phyloP scores from a whole-genome alignment of 2,113 vertebrate species.

The Hyaena hyaena region DNA sequence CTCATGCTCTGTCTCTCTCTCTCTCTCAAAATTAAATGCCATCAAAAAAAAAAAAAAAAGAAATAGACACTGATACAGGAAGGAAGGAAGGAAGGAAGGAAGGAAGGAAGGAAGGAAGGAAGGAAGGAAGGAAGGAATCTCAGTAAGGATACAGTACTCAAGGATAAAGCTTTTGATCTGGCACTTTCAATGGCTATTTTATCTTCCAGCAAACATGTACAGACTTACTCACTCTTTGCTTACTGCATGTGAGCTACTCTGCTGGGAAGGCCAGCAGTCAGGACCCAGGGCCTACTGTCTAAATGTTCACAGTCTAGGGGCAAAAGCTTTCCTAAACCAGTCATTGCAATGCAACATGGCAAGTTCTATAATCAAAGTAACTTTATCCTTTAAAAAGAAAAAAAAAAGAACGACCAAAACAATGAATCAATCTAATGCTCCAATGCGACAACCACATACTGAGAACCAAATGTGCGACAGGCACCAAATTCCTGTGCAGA shows the following conservation, averaged over 20 bases:
- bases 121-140: neutral
- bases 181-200: neutral
- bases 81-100: too few relatives aligned
- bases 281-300: neutral
- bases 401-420: neutral
- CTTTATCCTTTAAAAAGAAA: neutral
- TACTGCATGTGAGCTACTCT: neutral
- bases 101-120: too few relatives aligned
- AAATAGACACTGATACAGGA: too few relatives aligned
- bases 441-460: neutral
- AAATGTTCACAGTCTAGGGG: neutral
- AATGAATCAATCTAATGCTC: neutral
- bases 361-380: conserved; percentile 41
- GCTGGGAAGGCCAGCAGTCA: neutral
- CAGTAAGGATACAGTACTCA: neutral
- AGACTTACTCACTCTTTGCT: neutral
- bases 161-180: neutral
- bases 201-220: neutral
- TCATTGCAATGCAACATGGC: neutral
- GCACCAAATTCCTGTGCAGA: neutral
- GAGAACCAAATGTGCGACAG: neutral
- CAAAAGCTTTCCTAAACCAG: neutral
- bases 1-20: too few relatives aligned
- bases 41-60: too few relatives aligned
- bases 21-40: too few relatives aligned